A percentile compares a stretch with the other conserved stretches of the same genome.
Evolutionary conservation across 2,113 vertebrate genomes (phyloP).

Genomic region (Oncorhynchus nerka): DNA sequence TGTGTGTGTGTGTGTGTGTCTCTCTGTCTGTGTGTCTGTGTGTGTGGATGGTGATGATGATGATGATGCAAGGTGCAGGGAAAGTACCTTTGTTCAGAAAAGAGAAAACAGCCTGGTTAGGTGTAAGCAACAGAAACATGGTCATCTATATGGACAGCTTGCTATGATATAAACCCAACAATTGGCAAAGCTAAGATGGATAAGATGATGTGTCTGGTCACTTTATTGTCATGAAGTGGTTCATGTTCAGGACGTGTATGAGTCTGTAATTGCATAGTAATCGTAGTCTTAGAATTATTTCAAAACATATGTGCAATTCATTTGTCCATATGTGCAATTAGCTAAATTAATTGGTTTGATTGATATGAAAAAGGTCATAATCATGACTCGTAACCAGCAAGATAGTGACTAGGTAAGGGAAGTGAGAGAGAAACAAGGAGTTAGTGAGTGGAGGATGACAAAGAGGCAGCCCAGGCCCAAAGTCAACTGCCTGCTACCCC

Average conservation of each 20-base stretch:
- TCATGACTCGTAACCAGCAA: background rate
- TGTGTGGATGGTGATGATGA: background rate
- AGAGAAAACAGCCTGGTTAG: background rate
- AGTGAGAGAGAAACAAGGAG: background rate
- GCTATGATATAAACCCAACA: too few species aligned
- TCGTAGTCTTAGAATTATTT: background rate
- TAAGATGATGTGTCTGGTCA: too few species aligned
- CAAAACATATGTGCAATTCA: background rate
- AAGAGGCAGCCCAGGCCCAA: constrained; percentile 54
- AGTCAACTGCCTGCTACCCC: constrained; percentile 63
- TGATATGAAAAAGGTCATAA: background rate
- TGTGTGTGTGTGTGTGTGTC: background rate
- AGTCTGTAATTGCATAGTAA: background rate
- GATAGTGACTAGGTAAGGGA: background rate
- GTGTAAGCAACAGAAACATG: background rate
- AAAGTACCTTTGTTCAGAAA: constrained; percentile 31
- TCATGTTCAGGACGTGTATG: too few species aligned
- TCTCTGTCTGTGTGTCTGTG: too few species aligned
- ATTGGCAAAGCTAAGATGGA: too few species aligned
- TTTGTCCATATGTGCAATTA: background rate
- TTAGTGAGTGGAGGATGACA: constrained; percentile 38
- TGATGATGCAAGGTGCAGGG: constrained; percentile 24
- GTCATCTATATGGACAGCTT: background rate
- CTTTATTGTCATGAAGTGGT: too few species aligned
- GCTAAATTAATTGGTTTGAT: background rate